Evolutionary conservation across 2,888 invertebrate species (phyloP), one percentile per base, ranked within the genome.

Genomic region (Xylocampa areola): DNA sequence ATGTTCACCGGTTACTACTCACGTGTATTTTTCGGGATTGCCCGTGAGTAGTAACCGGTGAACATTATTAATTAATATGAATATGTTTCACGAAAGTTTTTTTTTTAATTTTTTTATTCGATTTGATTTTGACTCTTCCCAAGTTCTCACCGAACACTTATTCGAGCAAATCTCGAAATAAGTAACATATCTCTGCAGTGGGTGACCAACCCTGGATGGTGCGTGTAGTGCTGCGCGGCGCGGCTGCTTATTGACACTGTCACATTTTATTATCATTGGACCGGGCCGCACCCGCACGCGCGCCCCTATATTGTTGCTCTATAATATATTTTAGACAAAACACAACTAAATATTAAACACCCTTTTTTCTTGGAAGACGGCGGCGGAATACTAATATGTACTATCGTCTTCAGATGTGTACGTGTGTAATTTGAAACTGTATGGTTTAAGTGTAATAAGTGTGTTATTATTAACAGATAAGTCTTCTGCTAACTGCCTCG

Each of bases 211-310:
- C 47, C 51, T 30, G 1, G 7, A 3, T 2, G 25, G 14, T 11
- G 21, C 7, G 40, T 50, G 33, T 37, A 60, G 51, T 54, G 50
- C 51, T 55, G 45, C 27, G 30, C 25, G 25, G 13, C 45, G 45
- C 57, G 36, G 53, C 73, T 39, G 62, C 57, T 77, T 80, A 79
- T 79, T 79, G 80, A 78, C 77, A 79, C 70, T 65, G 78, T 76
- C 76, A 76, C 70, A 76, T 80, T 81, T 82, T 81, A 82, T 81
- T 77, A 78, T 79, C 76, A 79, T 79, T 75, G 75, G 76, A 57
- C 61, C 57, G 70, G 55, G 27, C 40, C 62, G 44, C 40, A 17
- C 14, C 41, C 49, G 39, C 29, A 19, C 10, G 52, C 27, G 25
- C 40, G n/a, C 25, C 40, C 25, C 59, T 48, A 51, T 68, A 68